Evolutionary conservation across 2,888 invertebrate genomes (phyloP).

Genomic region (Atrina japonica): DNA sequence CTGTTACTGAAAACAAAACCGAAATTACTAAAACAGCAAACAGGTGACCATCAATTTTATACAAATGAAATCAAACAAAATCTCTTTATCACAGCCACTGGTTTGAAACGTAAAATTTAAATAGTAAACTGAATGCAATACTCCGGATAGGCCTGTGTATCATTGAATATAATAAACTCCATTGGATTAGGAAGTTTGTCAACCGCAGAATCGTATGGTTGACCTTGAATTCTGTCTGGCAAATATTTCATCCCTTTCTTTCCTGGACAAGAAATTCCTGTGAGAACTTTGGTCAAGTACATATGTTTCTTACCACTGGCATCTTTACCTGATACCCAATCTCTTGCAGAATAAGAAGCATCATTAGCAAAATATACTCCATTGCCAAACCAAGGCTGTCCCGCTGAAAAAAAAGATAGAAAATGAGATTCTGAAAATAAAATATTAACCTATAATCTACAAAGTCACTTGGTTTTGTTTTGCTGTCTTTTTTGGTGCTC

Average conservation of each 20-base stretch:
- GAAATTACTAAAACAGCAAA: too few species aligned
- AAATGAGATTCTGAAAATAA: neutral
- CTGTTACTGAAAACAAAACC: too few species aligned
- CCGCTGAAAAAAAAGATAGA: slow-evolving; percentile 2
- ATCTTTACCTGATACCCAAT: slow-evolving; percentile 49
- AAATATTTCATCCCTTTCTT: slow-evolving; percentile 52
- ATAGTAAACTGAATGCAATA: slow-evolving; percentile 41
- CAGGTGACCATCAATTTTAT: too few species aligned
- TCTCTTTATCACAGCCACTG: too few species aligned
- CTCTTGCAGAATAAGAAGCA: slow-evolving; percentile 62
- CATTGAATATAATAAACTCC: slow-evolving; percentile 74
- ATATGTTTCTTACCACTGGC: slow-evolving; percentile 48
- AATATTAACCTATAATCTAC: neutral
- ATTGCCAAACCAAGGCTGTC: slow-evolving; percentile 50
- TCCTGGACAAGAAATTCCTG: slow-evolving; percentile 56
- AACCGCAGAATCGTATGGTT: slow-evolving; percentile 65
- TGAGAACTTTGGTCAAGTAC: slow-evolving; percentile 57
- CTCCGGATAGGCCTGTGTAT: slow-evolving; percentile 72
- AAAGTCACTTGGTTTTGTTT: too few species aligned
- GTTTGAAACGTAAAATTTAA: too few species aligned
- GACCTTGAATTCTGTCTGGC: slow-evolving; percentile 42
- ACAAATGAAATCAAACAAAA: too few species aligned
- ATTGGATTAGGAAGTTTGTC: slow-evolving; percentile 54
- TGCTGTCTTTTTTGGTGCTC: too few species aligned
- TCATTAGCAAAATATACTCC: slow-evolving; percentile 72